Evolutionary conservation across 2,113 vertebrate species (phyloP).

Genomic region (Zosterops pallidus): DNA sequence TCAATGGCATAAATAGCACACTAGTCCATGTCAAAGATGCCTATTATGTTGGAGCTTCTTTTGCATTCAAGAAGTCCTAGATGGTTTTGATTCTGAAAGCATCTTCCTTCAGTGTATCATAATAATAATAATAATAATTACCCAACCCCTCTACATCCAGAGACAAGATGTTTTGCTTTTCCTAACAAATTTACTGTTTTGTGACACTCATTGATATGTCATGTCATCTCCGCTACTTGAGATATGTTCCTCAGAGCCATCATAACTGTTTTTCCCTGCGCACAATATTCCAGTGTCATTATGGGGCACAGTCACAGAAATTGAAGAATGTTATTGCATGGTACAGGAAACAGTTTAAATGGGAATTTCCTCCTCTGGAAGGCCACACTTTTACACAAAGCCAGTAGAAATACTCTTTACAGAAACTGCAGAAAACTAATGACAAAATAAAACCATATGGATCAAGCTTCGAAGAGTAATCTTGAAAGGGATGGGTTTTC

Average conservation of each 20-base stretch:
- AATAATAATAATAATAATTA: not conserved
- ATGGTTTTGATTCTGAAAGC: not conserved
- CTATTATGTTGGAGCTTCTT: not conserved
- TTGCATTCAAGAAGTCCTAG: not conserved
- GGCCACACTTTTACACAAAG: not conserved
- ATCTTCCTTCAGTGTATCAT: not conserved
- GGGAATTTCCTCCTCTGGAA: not conserved
- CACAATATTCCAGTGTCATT: not conserved
- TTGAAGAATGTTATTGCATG: not conserved
- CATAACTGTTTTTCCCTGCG: not conserved
- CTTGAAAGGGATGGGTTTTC: not conserved
- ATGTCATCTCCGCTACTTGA: not conserved
- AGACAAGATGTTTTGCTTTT: not conserved
- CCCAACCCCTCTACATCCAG: fast-evolving
- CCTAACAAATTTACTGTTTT: not conserved
- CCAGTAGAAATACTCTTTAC: not conserved
- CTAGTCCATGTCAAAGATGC: not conserved
- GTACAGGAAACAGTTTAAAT: not conserved
- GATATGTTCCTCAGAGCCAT: not conserved
- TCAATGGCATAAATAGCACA: not conserved
- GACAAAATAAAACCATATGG: not conserved
- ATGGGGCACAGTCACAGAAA: not conserved
- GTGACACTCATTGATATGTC: not conserved
- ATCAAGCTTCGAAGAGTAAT: not conserved
- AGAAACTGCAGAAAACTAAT: not conserved